Base-by-base conservation (phyloP, 1,140 invertebrate genomes). In the Drosophila lacteicornis region DNA sequence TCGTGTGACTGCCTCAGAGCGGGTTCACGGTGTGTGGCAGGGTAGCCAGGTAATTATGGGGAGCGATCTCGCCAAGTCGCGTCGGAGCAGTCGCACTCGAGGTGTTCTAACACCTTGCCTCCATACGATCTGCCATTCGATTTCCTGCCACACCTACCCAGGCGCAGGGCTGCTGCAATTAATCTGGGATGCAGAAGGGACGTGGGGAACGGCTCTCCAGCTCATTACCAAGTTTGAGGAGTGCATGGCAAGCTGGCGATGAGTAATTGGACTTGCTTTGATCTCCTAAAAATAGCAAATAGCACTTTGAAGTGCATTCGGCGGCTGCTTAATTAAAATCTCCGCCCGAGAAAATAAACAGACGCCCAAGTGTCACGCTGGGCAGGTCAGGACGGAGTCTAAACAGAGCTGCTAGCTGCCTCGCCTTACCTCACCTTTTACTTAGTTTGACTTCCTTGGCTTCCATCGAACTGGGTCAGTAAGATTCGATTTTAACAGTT, bases 221-320 rank as follows among this genome's bases (percentile, higher is more conserved):
- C 85, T 85, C 85, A 88, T 88, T 88, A 85, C 78, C 85, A 81
- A 80, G 74, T 84, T 90, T 84, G 38, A 87, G 82, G 50, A 87
- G 83, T 75, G 77, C 76, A 65, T 78, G 63, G 53, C 79, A 55
- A 68, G 70, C 74, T 74, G 75, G 74, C 85, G 69, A 82, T 85
- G 85, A 85, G 85, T 90, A 88, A 90, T 90, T 90, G 85, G 82
- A 68, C 63, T 80, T 74, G 65, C 79, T 90, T 88, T 88, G 85
- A 88, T 88, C 84, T 88, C 73, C 80, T 85, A 90, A 69, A 88
- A 84, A 88, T 90, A 88, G 76, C 30, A 17, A 17, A 57, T 62
- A 53, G 58, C 82, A 79, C 82, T 86, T 79, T 78, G 74, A 85
- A 82, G 83, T 82, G 67, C 60, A 59, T 66, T 43, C 43, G 42